A percentile compares a stretch with the other conserved stretches of the same genome.
Conservation (phyloP, 2,113 vertebrate species). For the Aviceda subcristata region DNA sequence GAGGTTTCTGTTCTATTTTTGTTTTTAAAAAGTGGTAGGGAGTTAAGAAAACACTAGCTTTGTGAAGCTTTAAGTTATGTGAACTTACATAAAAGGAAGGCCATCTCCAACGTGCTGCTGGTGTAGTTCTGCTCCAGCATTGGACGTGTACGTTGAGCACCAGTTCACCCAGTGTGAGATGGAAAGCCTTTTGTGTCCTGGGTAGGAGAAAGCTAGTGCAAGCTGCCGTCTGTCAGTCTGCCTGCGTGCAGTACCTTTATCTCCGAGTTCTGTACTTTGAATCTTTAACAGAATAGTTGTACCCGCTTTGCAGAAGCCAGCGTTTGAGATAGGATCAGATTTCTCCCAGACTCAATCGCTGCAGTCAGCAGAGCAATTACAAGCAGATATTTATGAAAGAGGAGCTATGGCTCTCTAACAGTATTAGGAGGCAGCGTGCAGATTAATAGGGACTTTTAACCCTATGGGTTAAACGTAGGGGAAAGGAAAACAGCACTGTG, state of each 20-base stretch:
- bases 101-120: too few species aligned
- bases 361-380: background rate
- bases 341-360: background rate
- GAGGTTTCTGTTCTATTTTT: background rate
- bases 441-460: background rate
- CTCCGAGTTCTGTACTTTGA: background rate
- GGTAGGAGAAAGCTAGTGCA: accelerated
- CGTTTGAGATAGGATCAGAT: background rate
- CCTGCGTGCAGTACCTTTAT: background rate
- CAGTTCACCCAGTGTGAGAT: accelerated
- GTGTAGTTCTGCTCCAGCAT: background rate
- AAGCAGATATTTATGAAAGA: background rate
- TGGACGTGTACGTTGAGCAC: background rate
- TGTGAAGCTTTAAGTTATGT: background rate
- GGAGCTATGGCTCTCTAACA: background rate
- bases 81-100: background rate
- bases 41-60: background rate
- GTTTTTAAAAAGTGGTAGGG: background rate
- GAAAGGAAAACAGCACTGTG: background rate
- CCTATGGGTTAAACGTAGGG: background rate
- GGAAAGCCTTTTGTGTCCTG: too few species aligned
- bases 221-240: background rate
- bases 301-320: background rate
- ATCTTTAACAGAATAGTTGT: background rate
- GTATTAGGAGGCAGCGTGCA: background rate